These are phyloP conservation scores for Leucophenga montana DNA, from an alignment of 2,888 invertebrate species.

Conservation along the genomic window DNA sequence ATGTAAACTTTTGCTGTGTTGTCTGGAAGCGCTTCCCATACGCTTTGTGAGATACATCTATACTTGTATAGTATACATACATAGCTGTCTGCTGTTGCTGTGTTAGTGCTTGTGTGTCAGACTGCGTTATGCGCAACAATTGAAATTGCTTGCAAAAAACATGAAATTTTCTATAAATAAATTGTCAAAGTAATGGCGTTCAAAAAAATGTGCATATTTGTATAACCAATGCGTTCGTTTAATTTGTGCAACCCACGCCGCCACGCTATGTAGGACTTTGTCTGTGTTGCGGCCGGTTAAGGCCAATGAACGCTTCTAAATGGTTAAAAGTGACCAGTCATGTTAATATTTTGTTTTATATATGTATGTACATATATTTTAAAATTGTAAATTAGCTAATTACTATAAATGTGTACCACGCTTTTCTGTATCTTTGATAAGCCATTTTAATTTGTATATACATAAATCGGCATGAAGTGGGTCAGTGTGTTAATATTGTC, in stretches of 20 bases:
- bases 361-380: no score
- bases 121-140: not conserved
- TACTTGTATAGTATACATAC: no score
- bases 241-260: no score
- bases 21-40: slow-evolving; percentile 16
- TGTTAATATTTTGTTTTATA: no score
- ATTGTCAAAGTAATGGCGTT: not conserved
- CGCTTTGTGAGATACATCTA: slow-evolving; percentile 1
- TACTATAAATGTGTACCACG: no score
- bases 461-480: not conserved
- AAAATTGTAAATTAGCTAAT: no score
- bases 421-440: no score
- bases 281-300: slow-evolving; percentile 18
- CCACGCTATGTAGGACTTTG: not conserved
- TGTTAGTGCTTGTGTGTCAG: not conserved
- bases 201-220: not conserved
- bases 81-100: slow-evolving; percentile 6
- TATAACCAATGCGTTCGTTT: not conserved
- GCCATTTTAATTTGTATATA: not conserved
- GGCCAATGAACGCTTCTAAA: slow-evolving; percentile 36
- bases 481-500: no score
- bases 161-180: slow-evolving; percentile 55
- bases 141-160: slow-evolving; percentile 45
- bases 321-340: not conserved
- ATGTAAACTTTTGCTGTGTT: slow-evolving; percentile 1